phyloP scores from a whole-genome alignment of 1,140 invertebrate genomes.

The Pygmarrhopalites habei region DNA sequence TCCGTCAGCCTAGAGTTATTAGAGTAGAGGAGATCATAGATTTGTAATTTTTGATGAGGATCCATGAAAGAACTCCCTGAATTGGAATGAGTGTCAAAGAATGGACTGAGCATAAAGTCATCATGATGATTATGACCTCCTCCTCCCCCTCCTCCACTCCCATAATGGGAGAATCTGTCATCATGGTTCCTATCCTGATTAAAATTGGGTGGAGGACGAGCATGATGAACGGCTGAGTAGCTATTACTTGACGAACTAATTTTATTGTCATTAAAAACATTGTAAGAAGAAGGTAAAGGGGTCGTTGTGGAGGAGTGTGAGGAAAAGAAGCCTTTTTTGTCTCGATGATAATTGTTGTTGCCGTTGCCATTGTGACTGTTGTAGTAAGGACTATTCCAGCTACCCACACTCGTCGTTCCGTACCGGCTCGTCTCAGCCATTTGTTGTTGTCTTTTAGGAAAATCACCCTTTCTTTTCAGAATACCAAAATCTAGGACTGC shows the following conservation, averaged over 20 bases:
- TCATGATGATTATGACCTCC: background rate
- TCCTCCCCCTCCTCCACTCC: too few species aligned
- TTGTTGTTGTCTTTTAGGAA: slow-evolving; percentile 1
- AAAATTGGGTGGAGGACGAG: background rate
- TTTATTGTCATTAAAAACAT: background rate
- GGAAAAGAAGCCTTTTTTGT: too few species aligned
- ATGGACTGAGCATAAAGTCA: slow-evolving; percentile 23
- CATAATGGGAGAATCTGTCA: slow-evolving; percentile 12
- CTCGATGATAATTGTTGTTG: too few species aligned
- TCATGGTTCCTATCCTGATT: background rate
- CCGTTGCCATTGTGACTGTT: background rate
- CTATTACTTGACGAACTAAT: slow-evolving; percentile 1
- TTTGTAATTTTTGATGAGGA: slow-evolving; percentile 31
- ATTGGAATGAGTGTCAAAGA: slow-evolving; percentile 25
- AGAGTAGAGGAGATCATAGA: slow-evolving; percentile 37
- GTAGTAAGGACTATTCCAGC: background rate
- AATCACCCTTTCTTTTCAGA: slow-evolving; percentile 16
- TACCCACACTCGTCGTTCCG: too few species aligned
- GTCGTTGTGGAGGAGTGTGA: background rate
- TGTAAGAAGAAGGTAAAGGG: background rate
- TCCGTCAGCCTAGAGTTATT: slow-evolving; percentile 32
- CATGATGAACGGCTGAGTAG: background rate
- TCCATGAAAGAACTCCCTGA: slow-evolving; percentile 17
- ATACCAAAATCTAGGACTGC: background rate
- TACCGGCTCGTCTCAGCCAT: slow-evolving; percentile 7